Evolutionary conservation across 2,797 vertebrate genomes (phyloP).

Genomic region (Philypnodon macrostomus): DNA sequence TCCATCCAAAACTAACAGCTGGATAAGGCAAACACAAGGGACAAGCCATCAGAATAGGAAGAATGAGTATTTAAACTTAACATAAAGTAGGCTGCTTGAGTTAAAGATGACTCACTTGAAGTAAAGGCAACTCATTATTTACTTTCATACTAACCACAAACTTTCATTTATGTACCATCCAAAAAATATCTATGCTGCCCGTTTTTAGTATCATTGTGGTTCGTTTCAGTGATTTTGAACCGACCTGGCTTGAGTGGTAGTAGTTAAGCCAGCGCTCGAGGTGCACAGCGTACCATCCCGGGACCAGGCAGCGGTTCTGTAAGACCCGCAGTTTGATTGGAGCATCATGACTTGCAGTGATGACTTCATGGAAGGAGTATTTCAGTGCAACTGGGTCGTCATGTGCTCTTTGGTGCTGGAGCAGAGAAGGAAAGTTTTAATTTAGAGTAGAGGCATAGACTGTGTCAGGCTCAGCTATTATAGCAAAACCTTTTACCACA

Average conservation of each 20-base stretch:
- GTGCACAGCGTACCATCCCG: constrained; percentile 93
- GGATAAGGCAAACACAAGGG: constrained; percentile 20
- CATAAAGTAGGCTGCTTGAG: no score
- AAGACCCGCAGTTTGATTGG: constrained; percentile 85
- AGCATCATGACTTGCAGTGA: constrained; percentile 82
- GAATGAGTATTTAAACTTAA: no score
- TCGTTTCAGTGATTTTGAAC: neutral
- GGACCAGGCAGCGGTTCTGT: constrained; percentile 93
- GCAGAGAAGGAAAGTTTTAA: constrained; percentile 7
- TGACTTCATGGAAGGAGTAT: constrained; percentile 94
- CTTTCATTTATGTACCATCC: no score
- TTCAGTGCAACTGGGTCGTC: constrained; percentile 92
- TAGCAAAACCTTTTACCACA: no score
- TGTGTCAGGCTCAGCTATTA: no score
- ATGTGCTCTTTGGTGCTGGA: constrained; percentile 95
- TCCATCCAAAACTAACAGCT: constrained; percentile 95
- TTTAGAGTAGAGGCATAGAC: no score
- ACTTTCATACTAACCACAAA: neutral
- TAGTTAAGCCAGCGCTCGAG: constrained; percentile 93
- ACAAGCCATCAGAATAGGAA: no score
- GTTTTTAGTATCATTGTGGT: neutral
- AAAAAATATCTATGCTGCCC: no score
- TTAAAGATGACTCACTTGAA: no score
- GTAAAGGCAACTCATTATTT: no score
- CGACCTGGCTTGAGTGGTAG: constrained; percentile 95